These are phyloP conservation scores for Geotria australis DNA, from an alignment of 2,797 vertebrate species.

Conservation along the genomic window DNA sequence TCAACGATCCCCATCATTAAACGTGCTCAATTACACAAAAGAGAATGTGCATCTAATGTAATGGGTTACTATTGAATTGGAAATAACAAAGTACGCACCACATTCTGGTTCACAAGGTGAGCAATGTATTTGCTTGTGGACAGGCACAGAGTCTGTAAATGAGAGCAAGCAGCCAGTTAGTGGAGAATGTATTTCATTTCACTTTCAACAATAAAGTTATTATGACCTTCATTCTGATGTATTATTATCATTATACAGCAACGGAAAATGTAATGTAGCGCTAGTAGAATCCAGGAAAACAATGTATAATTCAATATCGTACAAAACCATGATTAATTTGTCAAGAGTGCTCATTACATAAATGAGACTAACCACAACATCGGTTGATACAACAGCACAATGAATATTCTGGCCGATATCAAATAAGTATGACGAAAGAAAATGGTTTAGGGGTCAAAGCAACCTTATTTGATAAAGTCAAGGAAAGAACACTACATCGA, in stretches of 20 bases:
- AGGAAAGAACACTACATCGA: no score
- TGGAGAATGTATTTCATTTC: neutral
- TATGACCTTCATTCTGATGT: neutral
- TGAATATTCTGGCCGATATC: no score
- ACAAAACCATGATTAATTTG: neutral
- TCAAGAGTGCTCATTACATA: no score
- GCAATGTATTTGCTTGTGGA: constrained; percentile 86
- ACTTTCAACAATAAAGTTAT: neutral
- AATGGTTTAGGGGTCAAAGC: no score
- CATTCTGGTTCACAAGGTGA: constrained; percentile 97
- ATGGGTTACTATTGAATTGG: no score
- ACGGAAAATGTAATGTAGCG: neutral
- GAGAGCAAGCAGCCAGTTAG: constrained; percentile 1
- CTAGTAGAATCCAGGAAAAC: neutral
- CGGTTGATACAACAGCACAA: no score
- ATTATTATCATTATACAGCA: neutral
- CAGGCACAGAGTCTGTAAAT: constrained; percentile 61
- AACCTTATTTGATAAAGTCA: no score
- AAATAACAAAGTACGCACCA: constrained; percentile 24
- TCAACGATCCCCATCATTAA: no score
- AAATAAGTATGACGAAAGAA: no score
- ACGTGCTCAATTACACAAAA: no score
- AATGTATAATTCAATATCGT: neutral
- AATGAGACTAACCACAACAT: no score
- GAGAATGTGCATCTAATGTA: no score